Evolutionary conservation across 2,888 invertebrate species (phyloP), one percentile per base, ranked within the genome.

Genomic region (Papilio protenor): DNA sequence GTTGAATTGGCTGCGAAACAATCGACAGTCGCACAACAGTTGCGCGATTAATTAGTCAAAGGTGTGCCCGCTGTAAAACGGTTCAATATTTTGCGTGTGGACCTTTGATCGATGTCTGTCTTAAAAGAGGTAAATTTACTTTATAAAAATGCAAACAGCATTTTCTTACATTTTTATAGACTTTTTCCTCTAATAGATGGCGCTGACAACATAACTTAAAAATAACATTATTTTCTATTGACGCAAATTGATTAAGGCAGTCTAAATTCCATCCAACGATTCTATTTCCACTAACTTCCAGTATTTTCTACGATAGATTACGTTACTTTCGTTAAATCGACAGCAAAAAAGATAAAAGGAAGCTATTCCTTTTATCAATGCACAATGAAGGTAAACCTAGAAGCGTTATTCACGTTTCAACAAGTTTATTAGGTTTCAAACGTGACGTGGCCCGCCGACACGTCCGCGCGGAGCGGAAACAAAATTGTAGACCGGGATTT

Each of bases 401-500:
- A 64, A 64, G 64, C 21, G 45, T 69, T 69, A 69, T 69, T 6
- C 66, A n/a, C 66, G 40, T 45, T 66, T 69, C 66, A 69, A 69
- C 66, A 66, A 66, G 66, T 66, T 66, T 66, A 66, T 66, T 66
- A 66, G 66, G 45, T 66, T 66, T 45, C 18, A 40, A 45, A 66
- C 66, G 66, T 66, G 66, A 40, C 66, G 66, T n/a, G n/a, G 66
- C 12, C 21, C 45, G 66, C 4, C 45, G 66, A 45, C 66, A 66
- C 66, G 66, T 66, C 12, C 66, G 45, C 45, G n/a, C 45, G 45
- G n/a, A 45, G n/a, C 45, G 66, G 66, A 66, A 66, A 66, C 66
- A 66, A 66, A 66, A 66, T 66, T 66, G 45, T 66, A 27, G 5
- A 66, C 66, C 40, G 66, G 66, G 66, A 66, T 66, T 66, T 66